A percentile compares a stretch with the other conserved stretches of the same genome.
Conservation (phyloP, 2,797 vertebrate genomes). For the Fratercula arctica region DNA sequence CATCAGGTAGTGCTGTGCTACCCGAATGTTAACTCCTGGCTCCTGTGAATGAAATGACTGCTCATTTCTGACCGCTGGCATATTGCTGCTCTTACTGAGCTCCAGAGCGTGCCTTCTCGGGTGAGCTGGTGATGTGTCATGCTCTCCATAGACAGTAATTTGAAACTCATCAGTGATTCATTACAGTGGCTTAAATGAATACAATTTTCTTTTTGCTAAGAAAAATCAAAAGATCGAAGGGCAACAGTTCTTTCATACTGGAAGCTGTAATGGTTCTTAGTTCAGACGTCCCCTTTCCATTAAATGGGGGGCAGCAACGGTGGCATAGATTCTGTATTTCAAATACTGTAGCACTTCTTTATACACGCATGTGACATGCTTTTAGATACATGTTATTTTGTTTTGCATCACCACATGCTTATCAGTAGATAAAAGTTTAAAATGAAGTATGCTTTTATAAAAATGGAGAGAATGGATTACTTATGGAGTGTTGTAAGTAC, state of each 20-base stretch:
- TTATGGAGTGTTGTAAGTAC: neutral
- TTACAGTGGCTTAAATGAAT: neutral
- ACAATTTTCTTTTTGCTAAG: neutral
- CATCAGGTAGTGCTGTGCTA: neutral
- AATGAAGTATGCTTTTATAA: neutral
- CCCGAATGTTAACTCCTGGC: neutral
- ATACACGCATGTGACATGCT: fast-evolving
- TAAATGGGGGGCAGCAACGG: neutral
- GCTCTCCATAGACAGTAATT: neutral
- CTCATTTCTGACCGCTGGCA: neutral
- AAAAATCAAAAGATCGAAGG: neutral
- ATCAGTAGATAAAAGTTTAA: neutral
- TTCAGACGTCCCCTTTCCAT: neutral
- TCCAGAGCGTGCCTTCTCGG: neutral
- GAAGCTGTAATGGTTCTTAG: neutral
- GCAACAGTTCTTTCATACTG: neutral
- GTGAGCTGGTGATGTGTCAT: neutral
- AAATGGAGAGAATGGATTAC: neutral
- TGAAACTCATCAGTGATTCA: neutral
- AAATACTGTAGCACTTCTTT: neutral
- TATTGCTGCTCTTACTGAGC: neutral
- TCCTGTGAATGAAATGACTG: neutral
- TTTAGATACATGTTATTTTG: neutral
- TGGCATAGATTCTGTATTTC: neutral
- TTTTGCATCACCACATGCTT: neutral